Evolutionary conservation across 2,797 vertebrate genomes (phyloP), one percentile per base, ranked within the genome.

Genomic region (Avahi laniger): DNA sequence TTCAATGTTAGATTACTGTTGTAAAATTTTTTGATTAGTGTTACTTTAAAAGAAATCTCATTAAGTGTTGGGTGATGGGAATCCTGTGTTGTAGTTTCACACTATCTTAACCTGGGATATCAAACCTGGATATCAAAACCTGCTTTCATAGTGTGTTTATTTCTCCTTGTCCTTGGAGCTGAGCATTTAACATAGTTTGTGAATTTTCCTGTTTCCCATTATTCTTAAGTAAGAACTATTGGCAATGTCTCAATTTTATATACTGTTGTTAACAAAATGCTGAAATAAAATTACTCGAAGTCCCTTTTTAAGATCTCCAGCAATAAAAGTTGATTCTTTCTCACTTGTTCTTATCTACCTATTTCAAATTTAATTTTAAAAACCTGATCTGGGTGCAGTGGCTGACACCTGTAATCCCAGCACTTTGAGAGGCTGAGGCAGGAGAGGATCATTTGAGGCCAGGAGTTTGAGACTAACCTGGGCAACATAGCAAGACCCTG

Each of bases 201-300:
- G 61, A 38, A 13, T 72, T 91, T 78, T 75, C 57, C 63, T 61
- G 15, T 89, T 95, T 28, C 76, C 8, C 9, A 13, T 92, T 95
- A 63, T 95, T 89, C 80, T 95, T 67, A 72, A 70, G 14, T 72
- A 20, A 96, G 79, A 91, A 75, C 57, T 59, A 11, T 59, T 83
- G 67, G 75, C 33, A 43, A 12, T 38, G 10, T 69, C 67, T 94
- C 79, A 69, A 63, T 88, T 85, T 73, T 72, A 20, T 85, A 26
- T 76, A 35, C 52, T n/a, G 9, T 83, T 83, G 26, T 80, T 79
- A 86, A 73, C 38, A 92, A 92, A 91, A 87, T 85, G 6, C 57
- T 41, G 50, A 94, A 30, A 85, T 93, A 67, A 96, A 93, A 86
- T 85, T 79, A 48, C 15, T 57, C 48, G 75, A 33, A 59, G n/a